Base-by-base conservation (phyloP, 2,113 vertebrate genomes). In the Elachura formosa region DNA sequence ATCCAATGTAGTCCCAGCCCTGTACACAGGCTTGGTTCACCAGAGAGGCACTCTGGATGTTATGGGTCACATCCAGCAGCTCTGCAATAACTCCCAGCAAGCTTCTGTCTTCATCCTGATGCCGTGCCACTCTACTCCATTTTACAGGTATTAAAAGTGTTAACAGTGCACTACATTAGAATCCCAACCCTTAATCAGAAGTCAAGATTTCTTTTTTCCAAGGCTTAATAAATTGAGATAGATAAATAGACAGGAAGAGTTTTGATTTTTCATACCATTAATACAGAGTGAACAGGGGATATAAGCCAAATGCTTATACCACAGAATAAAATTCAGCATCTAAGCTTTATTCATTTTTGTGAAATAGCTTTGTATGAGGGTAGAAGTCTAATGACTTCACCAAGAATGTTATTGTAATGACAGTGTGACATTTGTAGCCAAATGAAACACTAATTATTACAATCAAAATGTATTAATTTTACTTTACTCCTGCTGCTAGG, bases 81-180 rank as follows among this genome's bases (percentile, higher is more conserved):
- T 99, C 64, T 99, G 99, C 19, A 26, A 22, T 41, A 67, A 38
- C 41, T 33, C 90, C 29, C 52, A 72, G 55, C 48, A 96, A 45
- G 89, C 97, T 6, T 98, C 98, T 5, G 88, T 99, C 43, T 97
- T 99, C 77, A 93, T 99, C 91, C 97, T 99, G 96, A 99, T 99
- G 99, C 99, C 99, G 0, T 99, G 99, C 85, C 99, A 99, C 96
- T 99, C 99, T 6, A 99, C 99, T 12, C 99, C 99, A 13, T 98
- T 98, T 80, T 99, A 99, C 98, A 99, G 99, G 99, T 99, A 97
- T 87, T 62, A 19, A 61, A 72, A 24, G 36, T 61, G 11, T 56
- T 59, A 74, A 38, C 73, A 52, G 16, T 71, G 17, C 58, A 66
- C 52, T 75, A 41, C 20, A 41, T 26, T 89, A 63, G 87, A 91